Conservation (phyloP, 2,113 vertebrate species). For the Nestor notabilis region DNA sequence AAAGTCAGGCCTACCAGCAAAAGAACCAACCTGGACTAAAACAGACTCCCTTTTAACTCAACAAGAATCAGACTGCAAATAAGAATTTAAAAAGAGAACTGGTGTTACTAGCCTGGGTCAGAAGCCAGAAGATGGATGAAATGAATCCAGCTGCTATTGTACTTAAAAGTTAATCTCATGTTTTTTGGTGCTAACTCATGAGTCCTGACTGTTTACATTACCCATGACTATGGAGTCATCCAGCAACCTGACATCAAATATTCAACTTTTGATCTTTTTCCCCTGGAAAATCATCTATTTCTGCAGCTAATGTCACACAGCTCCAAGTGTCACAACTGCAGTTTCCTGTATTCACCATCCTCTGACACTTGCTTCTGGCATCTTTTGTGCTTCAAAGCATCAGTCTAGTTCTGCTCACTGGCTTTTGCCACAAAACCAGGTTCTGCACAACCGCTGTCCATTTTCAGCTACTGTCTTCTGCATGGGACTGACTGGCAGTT, state of each 20-base stretch:
- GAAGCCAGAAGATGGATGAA: neutral
- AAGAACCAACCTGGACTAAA: neutral
- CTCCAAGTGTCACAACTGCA: neutral
- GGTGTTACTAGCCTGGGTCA: neutral
- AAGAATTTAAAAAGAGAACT: neutral
- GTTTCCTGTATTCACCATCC: neutral
- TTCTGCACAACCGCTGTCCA: neutral
- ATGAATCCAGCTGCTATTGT: neutral
- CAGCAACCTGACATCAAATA: neutral
- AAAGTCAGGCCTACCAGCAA: neutral
- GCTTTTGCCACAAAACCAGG: neutral
- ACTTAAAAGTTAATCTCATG: neutral
- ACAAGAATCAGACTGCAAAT: neutral
- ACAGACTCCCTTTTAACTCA: neutral
- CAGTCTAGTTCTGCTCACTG: neutral
- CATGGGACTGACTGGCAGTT: neutral
- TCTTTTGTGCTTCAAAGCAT: neutral
- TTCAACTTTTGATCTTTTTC: neutral
- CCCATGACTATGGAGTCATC: neutral
- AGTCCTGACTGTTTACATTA: neutral
- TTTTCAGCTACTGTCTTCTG: neutral
- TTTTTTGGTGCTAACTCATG: neutral
- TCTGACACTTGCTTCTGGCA: neutral
- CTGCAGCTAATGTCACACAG: neutral
- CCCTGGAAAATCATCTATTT: neutral